Conservation (phyloP, 2,113 vertebrate species). For the Camelus bactrianus region DNA sequence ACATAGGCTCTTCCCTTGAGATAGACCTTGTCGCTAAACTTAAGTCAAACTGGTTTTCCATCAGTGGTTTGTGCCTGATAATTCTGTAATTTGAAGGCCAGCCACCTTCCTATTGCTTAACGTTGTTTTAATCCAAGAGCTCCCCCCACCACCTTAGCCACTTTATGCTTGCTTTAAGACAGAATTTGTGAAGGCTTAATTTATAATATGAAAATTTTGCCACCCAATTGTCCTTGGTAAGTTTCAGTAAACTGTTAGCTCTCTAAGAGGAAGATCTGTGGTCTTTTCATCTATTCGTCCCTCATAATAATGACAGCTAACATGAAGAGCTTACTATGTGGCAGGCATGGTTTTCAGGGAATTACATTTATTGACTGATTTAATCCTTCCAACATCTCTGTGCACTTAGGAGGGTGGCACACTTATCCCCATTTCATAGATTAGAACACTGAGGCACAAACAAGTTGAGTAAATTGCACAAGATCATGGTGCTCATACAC, state of each 20-base stretch:
- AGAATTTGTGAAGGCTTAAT: not conserved
- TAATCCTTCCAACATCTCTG: not conserved
- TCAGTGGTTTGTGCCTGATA: not conserved
- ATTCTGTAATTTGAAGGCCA: not conserved
- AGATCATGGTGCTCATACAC: not conserved
- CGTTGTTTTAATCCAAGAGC: not conserved
- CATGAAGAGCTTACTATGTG: not conserved
- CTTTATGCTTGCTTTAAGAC: not conserved
- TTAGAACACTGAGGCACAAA: not conserved
- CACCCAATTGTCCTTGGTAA: not conserved
- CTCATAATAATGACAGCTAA: not conserved
- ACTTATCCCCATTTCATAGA: not conserved
- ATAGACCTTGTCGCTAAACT: not conserved
- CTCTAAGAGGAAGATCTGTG: not conserved
- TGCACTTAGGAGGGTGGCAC: not conserved
- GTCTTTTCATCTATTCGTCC: not conserved
- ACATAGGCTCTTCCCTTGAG: not conserved
- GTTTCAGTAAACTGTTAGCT: not conserved
- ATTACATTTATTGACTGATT: not conserved
- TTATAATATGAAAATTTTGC: slow-evolving; percentile 23
- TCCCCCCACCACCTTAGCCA: too few relatives aligned
- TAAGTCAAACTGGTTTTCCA: slow-evolving; percentile 1
- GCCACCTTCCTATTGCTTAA: not conserved
- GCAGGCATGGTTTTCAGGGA: not conserved
- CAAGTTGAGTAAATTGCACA: not conserved